Evolutionary conservation across 2,888 invertebrate species (phyloP).

Genomic region (Morpho achilles): DNA sequence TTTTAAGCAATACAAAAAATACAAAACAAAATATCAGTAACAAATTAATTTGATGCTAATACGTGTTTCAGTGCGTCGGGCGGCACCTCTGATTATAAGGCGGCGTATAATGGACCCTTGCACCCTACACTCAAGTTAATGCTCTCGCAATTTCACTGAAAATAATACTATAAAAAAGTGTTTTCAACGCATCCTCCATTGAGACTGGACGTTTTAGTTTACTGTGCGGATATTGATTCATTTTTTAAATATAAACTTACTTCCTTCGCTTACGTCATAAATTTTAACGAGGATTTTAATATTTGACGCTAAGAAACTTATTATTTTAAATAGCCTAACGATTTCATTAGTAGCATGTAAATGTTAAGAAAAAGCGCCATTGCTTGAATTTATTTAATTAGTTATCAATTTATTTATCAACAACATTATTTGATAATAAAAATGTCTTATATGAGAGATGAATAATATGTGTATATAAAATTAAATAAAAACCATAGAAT

Average conservation of each 20-base stretch:
- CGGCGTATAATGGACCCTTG: slow-evolving; percentile 65
- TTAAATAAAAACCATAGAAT: no score
- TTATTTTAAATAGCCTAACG: no score
- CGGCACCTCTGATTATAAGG: slow-evolving; percentile 71
- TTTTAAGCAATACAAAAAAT: slow-evolving; percentile 6
- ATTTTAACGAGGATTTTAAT: no score
- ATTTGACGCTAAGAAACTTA: no score
- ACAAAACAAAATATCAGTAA: slow-evolving; percentile 35
- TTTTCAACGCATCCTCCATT: slow-evolving; percentile 4
- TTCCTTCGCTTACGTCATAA: no score
- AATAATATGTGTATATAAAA: no score
- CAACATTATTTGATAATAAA: no score
- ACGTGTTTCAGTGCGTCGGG: slow-evolving; percentile 46
- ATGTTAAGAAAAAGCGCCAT: no score
- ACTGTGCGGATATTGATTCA: slow-evolving; percentile 9
- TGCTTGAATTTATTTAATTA: no score
- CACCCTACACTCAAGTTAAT: slow-evolving; percentile 78
- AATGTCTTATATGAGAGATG: no score
- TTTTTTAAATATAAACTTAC: background rate
- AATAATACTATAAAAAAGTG: slow-evolving; percentile 41
- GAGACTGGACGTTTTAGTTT: slow-evolving; percentile 1
- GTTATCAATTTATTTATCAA: no score
- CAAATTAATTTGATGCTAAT: slow-evolving; percentile 62
- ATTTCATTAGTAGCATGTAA: no score
- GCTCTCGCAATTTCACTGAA: slow-evolving; percentile 78